These are phyloP conservation scores for Drosophila pseudoobscura DNA, from an alignment of 1,140 invertebrate genomes.

Conservation along the genomic window DNA sequence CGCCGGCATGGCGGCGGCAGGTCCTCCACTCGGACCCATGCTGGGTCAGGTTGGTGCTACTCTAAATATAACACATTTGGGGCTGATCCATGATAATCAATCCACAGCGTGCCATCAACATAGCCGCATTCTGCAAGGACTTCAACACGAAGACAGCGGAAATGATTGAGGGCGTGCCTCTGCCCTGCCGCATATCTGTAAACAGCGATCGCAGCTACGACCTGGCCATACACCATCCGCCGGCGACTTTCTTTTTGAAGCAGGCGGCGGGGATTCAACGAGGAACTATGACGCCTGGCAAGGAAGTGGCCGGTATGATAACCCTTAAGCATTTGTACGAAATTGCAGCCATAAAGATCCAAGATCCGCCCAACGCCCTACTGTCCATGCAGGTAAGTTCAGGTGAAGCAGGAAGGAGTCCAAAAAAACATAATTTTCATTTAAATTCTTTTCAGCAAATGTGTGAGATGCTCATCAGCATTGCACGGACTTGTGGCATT, in stretches of 20 bases:
- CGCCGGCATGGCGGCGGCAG: slow-evolving; percentile 92
- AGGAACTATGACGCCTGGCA: slow-evolving; percentile 91
- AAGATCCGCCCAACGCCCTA: slow-evolving; percentile 91
- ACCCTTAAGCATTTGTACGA: slow-evolving; percentile 99
- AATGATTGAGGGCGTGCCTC: slow-evolving; percentile 95
- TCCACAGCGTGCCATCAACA: slow-evolving; percentile 95
- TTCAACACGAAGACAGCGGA: slow-evolving; percentile 97
- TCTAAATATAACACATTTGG: no score
- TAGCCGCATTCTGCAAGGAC: slow-evolving; percentile 98
- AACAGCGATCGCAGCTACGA: slow-evolving; percentile 95
- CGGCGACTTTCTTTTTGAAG: slow-evolving; percentile 93
- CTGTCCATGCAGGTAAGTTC: slow-evolving; percentile 82
- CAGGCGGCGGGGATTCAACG: slow-evolving; percentile 96
- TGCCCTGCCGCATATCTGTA: slow-evolving; percentile 91
- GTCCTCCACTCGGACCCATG: slow-evolving; percentile 95
- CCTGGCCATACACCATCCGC: slow-evolving; percentile 92
- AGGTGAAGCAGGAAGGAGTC: no score
- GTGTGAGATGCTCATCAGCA: slow-evolving; percentile 90
- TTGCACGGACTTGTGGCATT: slow-evolving; percentile 92
- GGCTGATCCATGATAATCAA: slow-evolving; percentile 37
- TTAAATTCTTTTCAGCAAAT: slow-evolving; percentile 87
- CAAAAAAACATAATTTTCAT: background rate
- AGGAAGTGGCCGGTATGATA: slow-evolving; percentile 94
- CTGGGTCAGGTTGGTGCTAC: slow-evolving; percentile 90
- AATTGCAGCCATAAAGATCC: slow-evolving; percentile 96